A percentile compares a stretch with the other conserved stretches of the same genome.
Evolutionary conservation across 2,888 invertebrate genomes (phyloP).

Genomic region (Nemapogon koenigi): DNA sequence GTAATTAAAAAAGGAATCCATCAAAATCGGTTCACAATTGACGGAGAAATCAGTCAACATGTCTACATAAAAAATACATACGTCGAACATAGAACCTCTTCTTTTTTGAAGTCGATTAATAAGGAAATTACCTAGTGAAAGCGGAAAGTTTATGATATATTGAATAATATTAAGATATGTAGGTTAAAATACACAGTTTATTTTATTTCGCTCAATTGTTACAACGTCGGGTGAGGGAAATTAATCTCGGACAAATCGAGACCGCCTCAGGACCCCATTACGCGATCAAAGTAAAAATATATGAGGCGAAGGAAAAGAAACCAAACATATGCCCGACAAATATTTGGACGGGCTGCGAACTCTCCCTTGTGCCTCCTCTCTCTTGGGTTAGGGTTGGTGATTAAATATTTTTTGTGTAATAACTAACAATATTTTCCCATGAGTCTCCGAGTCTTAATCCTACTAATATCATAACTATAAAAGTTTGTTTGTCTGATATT

Average conservation of each 20-base stretch:
- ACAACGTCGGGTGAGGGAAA: conserved; percentile 30
- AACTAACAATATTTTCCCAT: too few relatives aligned
- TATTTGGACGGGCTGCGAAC: conserved; percentile 39
- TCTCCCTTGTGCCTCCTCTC: conserved; percentile 10
- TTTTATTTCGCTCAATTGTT: conserved; percentile 24
- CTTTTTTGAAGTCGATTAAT: too few relatives aligned
- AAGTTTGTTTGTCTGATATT: too few relatives aligned
- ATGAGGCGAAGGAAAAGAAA: conserved; percentile 62
- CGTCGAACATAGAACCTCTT: too few relatives aligned
- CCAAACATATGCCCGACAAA: conserved; percentile 60
- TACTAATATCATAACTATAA: too few relatives aligned
- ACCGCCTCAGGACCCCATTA: conserved; percentile 50
- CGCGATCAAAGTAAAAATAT: conserved; percentile 60
- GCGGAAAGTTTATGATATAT: not conserved
- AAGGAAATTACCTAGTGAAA: conserved; percentile 5
- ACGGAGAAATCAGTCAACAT: too few relatives aligned
- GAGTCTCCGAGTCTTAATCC: too few relatives aligned
- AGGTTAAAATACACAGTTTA: not conserved
- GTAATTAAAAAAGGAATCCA: too few relatives aligned
- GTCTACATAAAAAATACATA: too few relatives aligned
- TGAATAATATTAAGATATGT: not conserved
- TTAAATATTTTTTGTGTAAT: too few relatives aligned
- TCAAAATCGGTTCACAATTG: too few relatives aligned
- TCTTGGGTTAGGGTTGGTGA: conserved; percentile 6
- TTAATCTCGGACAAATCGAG: conserved; percentile 55